Evolutionary conservation across 2,888 invertebrate species (phyloP).

Genomic region (Drosophila paranaensis): DNA sequence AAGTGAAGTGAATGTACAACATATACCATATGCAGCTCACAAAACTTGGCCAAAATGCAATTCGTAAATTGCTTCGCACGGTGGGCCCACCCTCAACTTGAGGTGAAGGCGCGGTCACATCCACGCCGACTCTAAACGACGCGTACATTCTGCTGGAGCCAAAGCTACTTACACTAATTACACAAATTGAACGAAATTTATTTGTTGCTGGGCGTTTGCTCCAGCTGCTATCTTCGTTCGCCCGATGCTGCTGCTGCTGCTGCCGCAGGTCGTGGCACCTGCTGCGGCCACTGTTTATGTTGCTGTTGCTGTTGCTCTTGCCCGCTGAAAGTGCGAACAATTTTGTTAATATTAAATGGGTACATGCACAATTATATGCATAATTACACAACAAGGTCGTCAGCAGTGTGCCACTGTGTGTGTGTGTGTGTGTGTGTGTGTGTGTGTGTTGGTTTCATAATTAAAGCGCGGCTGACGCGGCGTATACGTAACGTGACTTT

Average conservation of each 20-base stretch:
- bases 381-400: conserved; percentile 61
- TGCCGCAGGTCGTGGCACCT: conserved; percentile 9
- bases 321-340: conserved; percentile 60
- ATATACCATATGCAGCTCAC: conserved; percentile 16
- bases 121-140: neutral
- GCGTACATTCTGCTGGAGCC: neutral
- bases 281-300: conserved; percentile 49
- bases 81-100: conserved; percentile 1
- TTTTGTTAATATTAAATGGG: conserved; percentile 69
- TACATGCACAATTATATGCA: conserved; percentile 76
- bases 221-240: conserved; percentile 23
- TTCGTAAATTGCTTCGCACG: conserved; percentile 57
- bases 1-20: conserved; percentile 4
- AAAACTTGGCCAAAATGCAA: conserved; percentile 40
- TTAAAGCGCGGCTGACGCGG: conserved; percentile 53
- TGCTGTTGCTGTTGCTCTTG: conserved; percentile 33
- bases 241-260: neutral
- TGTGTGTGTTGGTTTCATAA: conserved; percentile 43
- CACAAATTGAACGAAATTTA: conserved; percentile 75
- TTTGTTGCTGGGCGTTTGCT: conserved; percentile 36
- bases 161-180: conserved; percentile 69
- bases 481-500: conserved; percentile 66
- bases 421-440: conserved; percentile 18
- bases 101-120: conserved; percentile 6
- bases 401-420: conserved; percentile 15